These are phyloP conservation scores for Thecophora atra DNA, from an alignment of 2,888 invertebrate species.

Conservation along the genomic window DNA sequence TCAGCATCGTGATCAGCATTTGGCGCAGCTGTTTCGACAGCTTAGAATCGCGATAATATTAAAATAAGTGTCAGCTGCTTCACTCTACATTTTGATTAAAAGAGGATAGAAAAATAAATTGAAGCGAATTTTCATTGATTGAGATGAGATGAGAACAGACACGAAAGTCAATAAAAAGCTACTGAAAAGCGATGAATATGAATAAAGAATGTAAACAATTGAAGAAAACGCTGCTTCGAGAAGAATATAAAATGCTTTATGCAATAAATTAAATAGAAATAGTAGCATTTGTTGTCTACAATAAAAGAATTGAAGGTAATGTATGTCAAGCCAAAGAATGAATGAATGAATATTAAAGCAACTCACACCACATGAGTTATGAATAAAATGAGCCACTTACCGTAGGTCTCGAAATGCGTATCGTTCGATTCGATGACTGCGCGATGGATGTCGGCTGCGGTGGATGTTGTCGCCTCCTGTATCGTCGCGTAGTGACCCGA, in stretches of 20 bases:
- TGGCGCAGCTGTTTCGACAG: conserved; percentile 9
- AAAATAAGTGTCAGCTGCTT: conserved; percentile 20
- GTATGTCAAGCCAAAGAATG: no score
- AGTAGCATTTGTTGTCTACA: no score
- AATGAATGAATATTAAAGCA: no score
- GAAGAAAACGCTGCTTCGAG: not conserved
- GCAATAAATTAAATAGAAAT: no score
- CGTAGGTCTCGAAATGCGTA: conserved; percentile 65
- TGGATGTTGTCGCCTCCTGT: conserved; percentile 68
- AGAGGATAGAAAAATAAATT: not conserved
- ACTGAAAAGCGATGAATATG: not conserved
- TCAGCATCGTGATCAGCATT: conserved; percentile 18
- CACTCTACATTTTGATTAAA: not conserved
- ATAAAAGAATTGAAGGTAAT: no score
- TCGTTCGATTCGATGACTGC: conserved; percentile 65
- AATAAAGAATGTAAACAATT: not conserved
- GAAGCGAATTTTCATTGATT: not conserved
- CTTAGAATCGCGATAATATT: conserved; percentile 8
- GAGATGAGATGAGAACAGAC: not conserved
- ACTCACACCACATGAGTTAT: no score
- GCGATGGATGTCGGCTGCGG: conserved; percentile 62
- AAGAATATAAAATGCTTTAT: no score
- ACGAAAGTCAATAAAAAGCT: not conserved
- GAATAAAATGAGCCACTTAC: conserved; percentile 50
- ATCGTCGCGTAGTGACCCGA: conserved; percentile 71